Base-by-base conservation (phyloP, 2,797 vertebrate genomes). In the Mus caroli region DNA sequence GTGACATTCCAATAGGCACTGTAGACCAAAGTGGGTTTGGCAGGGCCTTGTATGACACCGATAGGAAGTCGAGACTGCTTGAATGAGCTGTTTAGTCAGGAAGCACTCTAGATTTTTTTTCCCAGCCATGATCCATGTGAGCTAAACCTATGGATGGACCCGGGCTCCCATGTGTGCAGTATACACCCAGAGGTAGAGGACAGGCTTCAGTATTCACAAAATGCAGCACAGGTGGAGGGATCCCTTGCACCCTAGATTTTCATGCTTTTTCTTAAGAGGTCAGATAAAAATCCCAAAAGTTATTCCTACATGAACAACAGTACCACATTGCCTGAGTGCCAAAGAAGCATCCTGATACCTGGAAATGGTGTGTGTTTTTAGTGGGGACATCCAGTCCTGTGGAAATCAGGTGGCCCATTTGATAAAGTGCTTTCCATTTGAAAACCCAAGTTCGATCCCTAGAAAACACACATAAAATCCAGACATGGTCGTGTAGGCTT, bases 81-180 rank as follows among this genome's bases (percentile, higher is more conserved):
- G 24, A 90, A 76, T 64, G 91, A 80, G 50, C 7, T 14, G 1
- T 71, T 93, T 86, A 76, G 71, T 93, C 92, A 77, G 92, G 91
- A 93, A 52, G 46, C 15, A 22, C 17, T 71, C 50, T 84, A 77
- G 43, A 40, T 86, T 67, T 69, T 31, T 84, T 54, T 79, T 43
- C 22, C 28, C n/a, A 60, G n/a, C 13, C 37, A 64, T 78, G n/a
- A 87, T 11, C 43, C 62, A 52, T 37, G 28, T 5, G 6, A 20
- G 46, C 64, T 34, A 78, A 69, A 17, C 60, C 73, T 0, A n/a
- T 22, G 52, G 50, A 69, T 62, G 54, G 50, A 31, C 56, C 78
- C 9, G 3, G 34, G 19, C 67, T 58, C 28, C 0, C 0, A 40
- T 0, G 22, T 89, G 28, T 26, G 2, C 28, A 46, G 12, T 50